Conservation (phyloP, 1,140 invertebrate species). For the Triops cancriformis region DNA sequence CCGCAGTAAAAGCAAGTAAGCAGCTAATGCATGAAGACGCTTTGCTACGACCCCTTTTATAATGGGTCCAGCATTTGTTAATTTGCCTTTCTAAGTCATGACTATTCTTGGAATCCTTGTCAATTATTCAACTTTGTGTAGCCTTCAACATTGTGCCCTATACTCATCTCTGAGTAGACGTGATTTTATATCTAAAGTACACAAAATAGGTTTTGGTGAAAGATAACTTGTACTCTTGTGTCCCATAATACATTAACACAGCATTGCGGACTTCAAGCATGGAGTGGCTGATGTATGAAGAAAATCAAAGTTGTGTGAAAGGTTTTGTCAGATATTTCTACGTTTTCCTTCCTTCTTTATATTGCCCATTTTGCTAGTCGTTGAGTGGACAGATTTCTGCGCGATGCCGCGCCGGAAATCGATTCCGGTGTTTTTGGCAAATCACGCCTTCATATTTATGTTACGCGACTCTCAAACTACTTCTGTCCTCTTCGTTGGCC, state of each 20-base stretch:
- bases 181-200: not conserved
- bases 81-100: not conserved
- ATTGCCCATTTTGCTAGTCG: not conserved
- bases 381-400: not conserved
- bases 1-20: conserved; percentile 19
- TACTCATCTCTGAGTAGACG: not conserved
- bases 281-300: no score
- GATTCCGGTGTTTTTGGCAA: not conserved
- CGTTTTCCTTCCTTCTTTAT: not conserved
- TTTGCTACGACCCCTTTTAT: not conserved
- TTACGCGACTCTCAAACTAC: not conserved
- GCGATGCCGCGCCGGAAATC: not conserved
- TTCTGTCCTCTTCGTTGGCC: not conserved
- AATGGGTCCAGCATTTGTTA: not conserved
- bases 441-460: not conserved
- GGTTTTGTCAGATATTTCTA: not conserved
- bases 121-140: not conserved
- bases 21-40: not conserved
- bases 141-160: not conserved
- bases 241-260: not conserved
- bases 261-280: not conserved
- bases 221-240: not conserved
- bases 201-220: not conserved
- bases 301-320: not conserved
- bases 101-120: not conserved